Percentiles rank a stretch among this genome's conserved stretches.
Evolutionary conservation across 2,797 vertebrate genomes (phyloP).

Genomic region (Pachyuromys duprasi): DNA sequence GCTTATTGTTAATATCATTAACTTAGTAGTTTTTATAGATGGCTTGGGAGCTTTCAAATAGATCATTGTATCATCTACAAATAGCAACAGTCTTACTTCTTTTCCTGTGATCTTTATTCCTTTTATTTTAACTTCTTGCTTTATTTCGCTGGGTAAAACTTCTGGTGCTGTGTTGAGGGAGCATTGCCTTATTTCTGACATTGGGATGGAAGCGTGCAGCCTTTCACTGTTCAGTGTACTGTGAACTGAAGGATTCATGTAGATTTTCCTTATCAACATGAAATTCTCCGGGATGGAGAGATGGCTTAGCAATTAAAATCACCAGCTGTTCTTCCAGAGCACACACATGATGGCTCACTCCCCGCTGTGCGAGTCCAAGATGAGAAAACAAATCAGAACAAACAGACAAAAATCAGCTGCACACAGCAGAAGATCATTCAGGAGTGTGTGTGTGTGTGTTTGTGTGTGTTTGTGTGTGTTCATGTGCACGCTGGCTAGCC

Average conservation of each 20-base stretch:
- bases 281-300: neutral
- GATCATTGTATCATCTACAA: neutral
- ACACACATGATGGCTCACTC: neutral
- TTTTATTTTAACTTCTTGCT: neutral
- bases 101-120: neutral
- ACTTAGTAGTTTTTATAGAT: neutral
- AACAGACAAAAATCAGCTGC: no score
- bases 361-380: no score
- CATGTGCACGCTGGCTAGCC: no score
- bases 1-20: neutral
- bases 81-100: neutral
- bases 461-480: no score
- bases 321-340: neutral
- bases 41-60: neutral
- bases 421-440: no score
- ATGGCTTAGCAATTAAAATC: neutral
- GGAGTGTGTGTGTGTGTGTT: no score
- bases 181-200: neutral
- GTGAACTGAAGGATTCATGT: neutral
- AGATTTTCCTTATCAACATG: neutral
- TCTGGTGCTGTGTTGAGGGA: neutral
- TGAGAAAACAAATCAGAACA: no score
- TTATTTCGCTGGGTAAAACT: neutral
- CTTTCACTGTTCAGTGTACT: no score
- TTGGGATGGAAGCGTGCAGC: neutral